These are phyloP conservation scores for Alcedo quadribrachys DNA, from an alignment of 2,797 vertebrate genomes.

Conservation along the genomic window DNA sequence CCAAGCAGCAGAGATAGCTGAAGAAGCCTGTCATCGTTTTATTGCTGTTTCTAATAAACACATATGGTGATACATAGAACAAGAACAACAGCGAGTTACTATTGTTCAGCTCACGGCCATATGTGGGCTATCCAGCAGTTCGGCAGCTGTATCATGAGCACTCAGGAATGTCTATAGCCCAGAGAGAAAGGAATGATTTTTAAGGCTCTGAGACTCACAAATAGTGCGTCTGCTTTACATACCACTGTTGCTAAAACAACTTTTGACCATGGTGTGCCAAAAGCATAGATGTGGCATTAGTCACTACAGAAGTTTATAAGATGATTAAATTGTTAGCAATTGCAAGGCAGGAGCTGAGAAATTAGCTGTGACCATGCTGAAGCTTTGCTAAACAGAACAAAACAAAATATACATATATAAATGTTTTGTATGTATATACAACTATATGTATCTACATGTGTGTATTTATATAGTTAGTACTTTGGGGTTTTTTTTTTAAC, in stretches of 20 bases:
- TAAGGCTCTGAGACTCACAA: constrained; percentile 41
- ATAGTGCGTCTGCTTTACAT: constrained; percentile 36
- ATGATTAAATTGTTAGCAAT: constrained; percentile 57
- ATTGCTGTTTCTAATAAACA: constrained; percentile 70
- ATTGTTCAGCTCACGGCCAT: constrained; percentile 55
- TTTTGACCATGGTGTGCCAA: not conserved
- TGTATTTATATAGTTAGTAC: not conserved
- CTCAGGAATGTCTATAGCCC: constrained; percentile 47
- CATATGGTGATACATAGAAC: constrained; percentile 55
- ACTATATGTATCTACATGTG: not conserved
- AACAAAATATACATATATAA: not conserved
- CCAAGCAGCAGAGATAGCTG: constrained; percentile 44
- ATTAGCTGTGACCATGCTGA: constrained; percentile 3
- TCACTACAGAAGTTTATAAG: constrained; percentile 58
- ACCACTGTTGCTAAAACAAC: constrained; percentile 15
- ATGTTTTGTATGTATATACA: not conserved
- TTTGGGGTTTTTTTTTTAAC: not conserved
- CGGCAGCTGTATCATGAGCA: constrained; percentile 32
- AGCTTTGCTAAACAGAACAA: not conserved
- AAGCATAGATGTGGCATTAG: constrained; percentile 11
- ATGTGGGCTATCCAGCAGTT: constrained; percentile 43
- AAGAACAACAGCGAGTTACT: constrained; percentile 35
- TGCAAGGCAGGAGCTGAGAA: constrained; percentile 15
- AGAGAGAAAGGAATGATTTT: constrained; percentile 44
- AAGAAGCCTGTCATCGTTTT: constrained; percentile 50